Evolutionary conservation across 2,113 vertebrate genomes (phyloP).

Genomic region (Machaerirhynchus nigripectus): DNA sequence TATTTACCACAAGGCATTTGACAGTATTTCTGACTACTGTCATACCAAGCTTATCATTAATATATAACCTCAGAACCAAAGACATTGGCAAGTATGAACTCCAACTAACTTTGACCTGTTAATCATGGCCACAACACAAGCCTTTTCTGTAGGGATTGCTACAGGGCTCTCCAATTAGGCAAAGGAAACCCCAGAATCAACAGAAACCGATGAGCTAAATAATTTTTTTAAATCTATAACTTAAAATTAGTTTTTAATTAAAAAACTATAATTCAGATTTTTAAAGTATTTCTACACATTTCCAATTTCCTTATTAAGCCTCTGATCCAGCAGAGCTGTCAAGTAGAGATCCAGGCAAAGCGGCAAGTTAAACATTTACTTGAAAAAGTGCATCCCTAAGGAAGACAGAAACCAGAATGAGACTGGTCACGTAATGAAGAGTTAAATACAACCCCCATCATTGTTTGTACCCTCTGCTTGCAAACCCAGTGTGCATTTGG

Average conservation of each 20-base stretch:
- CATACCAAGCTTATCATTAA: background rate
- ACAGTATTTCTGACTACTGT: background rate
- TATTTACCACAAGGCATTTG: background rate
- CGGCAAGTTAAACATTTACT: background rate
- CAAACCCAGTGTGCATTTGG: background rate
- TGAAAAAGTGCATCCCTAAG: background rate
- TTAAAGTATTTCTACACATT: background rate
- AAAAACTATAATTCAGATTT: background rate
- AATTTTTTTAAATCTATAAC: background rate
- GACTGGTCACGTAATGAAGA: background rate
- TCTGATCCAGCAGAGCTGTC: background rate
- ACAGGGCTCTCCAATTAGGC: background rate
- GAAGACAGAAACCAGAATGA: background rate
- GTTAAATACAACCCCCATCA: background rate
- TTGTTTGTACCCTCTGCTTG: background rate
- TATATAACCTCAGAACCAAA: background rate
- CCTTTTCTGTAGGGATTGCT: background rate
- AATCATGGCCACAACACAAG: background rate
- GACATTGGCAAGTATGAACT: background rate
- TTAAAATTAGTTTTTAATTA: background rate
- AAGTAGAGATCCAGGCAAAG: background rate
- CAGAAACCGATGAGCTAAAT: background rate
- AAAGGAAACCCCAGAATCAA: background rate
- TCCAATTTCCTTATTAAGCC: background rate
- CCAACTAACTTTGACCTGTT: background rate